phyloP scores from a whole-genome alignment of 2,113 vertebrate genomes.

The Enhydra lutris region DNA sequence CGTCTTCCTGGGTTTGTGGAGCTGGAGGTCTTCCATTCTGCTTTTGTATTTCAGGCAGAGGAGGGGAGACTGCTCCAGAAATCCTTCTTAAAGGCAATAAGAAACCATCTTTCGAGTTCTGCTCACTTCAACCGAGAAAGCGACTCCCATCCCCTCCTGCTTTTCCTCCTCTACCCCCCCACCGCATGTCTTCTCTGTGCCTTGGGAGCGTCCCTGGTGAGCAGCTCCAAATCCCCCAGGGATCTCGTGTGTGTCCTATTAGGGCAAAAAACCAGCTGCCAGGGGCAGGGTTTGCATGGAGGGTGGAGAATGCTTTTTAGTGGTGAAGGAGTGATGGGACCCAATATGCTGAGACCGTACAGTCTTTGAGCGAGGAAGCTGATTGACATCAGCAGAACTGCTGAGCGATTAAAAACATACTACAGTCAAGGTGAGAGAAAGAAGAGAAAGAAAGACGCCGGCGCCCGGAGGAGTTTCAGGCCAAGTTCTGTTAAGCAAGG shows the following conservation, averaged over 20 bases:
- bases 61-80: background rate
- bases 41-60: background rate
- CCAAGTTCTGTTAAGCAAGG: constrained; percentile 8
- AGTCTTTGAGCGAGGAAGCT: constrained; percentile 40
- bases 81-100: background rate
- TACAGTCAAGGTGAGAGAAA: constrained; percentile 46
- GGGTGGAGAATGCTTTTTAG: background rate
- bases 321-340: constrained; percentile 13
- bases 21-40: too few relatives aligned
- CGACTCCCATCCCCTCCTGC: background rate
- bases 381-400: constrained; percentile 46
- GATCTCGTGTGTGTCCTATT: constrained; percentile 25
- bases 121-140: background rate
- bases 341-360: constrained; percentile 17
- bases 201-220: background rate
- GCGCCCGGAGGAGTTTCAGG: background rate
- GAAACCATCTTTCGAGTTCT: background rate
- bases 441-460: background rate
- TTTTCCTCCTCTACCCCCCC: background rate
- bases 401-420: constrained; percentile 35
- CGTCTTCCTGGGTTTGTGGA: background rate
- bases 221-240: background rate
- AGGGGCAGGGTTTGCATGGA: background rate
- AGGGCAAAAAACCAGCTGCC: constrained; percentile 30
- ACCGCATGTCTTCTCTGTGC: background rate